phyloP scores from a whole-genome alignment of 92 coral and sea anemone genomes.

The Porites divaricata region DNA sequence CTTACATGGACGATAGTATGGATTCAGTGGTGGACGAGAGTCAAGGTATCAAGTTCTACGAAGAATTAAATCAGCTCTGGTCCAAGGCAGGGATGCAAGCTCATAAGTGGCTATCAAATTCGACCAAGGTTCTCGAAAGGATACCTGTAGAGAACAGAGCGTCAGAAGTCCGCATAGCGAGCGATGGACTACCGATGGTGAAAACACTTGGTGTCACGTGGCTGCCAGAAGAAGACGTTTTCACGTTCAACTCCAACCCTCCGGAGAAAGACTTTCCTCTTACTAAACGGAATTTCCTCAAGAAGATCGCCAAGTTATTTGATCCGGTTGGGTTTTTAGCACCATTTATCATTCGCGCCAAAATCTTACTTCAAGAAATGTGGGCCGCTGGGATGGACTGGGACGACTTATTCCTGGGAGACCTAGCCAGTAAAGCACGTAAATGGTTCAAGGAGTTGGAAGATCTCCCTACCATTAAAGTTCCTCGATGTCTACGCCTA shows the following conservation, averaged over 20 bases:
- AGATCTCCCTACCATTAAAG: no score
- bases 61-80: slow-evolving; percentile 46
- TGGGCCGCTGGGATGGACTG: no score
- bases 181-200: slow-evolving; percentile 37
- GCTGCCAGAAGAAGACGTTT: slow-evolving; percentile 61
- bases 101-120: no score
- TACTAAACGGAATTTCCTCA: slow-evolving; percentile 50
- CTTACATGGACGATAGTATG: slow-evolving; percentile 44
- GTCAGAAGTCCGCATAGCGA: slow-evolving; percentile 50
- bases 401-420: no score
- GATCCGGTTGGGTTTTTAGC: no score
- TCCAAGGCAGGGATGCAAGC: slow-evolving; percentile 59
- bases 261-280: slow-evolving; percentile 18
- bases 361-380: no score
- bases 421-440: no score
- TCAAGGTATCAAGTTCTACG: no score
- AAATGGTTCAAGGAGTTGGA: no score
- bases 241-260: slow-evolving; percentile 41
- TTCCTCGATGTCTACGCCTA: no score
- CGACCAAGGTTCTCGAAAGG: slow-evolving; percentile 48
- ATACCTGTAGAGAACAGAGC: slow-evolving; percentile 50
- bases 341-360: no score
- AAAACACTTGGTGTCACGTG: slow-evolving; percentile 49
- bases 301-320: slow-evolving; percentile 65
- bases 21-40: not conserved